phyloP scores from a whole-genome alignment of 2,888 invertebrate genomes.

The Ferdinandea cuprea region DNA sequence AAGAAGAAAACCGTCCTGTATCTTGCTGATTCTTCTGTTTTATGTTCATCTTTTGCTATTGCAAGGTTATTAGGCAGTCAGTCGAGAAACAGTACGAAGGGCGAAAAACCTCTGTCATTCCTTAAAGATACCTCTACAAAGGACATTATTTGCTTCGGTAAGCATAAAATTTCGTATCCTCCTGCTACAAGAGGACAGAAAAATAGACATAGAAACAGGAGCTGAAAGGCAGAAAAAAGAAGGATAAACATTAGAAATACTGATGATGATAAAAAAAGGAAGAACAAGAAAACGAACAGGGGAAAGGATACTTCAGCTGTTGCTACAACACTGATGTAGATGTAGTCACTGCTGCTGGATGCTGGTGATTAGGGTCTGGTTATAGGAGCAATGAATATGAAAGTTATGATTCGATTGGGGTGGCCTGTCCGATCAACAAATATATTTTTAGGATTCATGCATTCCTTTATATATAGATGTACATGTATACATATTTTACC shows the following conservation, averaged over 20 bases:
- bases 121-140: conserved; percentile 68
- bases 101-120: conserved; percentile 58
- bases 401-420: conserved; percentile 44
- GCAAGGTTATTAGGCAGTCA: conserved; percentile 55
- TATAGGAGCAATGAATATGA: conserved; percentile 36
- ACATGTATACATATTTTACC: too few relatives aligned
- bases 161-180: conserved; percentile 70
- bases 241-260: conserved; percentile 55
- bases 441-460: conserved; percentile 26
- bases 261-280: conserved; percentile 42
- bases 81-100: conserved; percentile 45
- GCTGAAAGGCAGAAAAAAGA: conserved; percentile 41
- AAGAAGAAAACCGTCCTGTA: conserved; percentile 30
- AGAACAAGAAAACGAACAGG: too few relatives aligned
- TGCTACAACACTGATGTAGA: conserved; percentile 5
- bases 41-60: conserved; percentile 61
- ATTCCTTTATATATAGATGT: background rate
- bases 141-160: conserved; percentile 71
- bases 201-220: conserved; percentile 42
- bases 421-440: conserved; percentile 40
- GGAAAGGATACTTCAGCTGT: conserved; percentile 10
- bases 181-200: conserved; percentile 2
- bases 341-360: conserved; percentile 1
- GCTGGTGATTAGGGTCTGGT: conserved; percentile 19
- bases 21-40: conserved; percentile 64